A percentile compares a stretch with the other conserved stretches of the same genome.
Conservation (phyloP, 2,797 vertebrate genomes). For the Leuciscus waleckii region DNA sequence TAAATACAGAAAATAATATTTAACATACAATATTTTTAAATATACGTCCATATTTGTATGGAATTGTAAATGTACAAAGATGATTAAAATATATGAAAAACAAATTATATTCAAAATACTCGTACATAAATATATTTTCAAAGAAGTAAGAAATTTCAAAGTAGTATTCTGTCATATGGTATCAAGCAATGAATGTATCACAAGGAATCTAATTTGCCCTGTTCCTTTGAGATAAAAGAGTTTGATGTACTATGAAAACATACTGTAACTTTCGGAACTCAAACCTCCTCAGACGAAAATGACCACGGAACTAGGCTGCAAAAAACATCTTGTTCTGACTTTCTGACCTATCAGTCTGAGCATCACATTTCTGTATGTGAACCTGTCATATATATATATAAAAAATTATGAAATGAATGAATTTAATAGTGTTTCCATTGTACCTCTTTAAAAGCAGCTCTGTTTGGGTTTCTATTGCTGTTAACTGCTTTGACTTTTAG, state of each 20-base stretch:
- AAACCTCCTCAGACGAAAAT: not conserved
- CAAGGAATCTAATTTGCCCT: not conserved
- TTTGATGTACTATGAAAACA: not conserved
- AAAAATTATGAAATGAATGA: no score
- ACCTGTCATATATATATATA: no score
- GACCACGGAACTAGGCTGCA: not conserved
- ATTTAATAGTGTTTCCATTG: not conserved
- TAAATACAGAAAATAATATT: not conserved
- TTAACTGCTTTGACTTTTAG: conserved; percentile 32
- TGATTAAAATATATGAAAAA: not conserved
- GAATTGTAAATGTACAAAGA: not conserved
- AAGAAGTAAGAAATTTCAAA: not conserved
- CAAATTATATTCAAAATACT: not conserved
- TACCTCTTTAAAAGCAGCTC: not conserved
- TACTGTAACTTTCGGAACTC: not conserved
- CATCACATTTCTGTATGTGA: not conserved
- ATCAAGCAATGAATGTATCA: not conserved
- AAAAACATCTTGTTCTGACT: not conserved
- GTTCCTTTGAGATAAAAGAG: not conserved
- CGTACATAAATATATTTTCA: not conserved
- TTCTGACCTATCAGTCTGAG: not conserved
- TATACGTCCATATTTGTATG: not conserved
- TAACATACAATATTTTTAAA: not conserved
- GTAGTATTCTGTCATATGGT: not conserved
- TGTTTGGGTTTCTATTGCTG: not conserved